Evolutionary conservation across 2,888 invertebrate genomes (phyloP), one percentile per base, ranked within the genome.

Genomic region (Dryobotodes eremita): DNA sequence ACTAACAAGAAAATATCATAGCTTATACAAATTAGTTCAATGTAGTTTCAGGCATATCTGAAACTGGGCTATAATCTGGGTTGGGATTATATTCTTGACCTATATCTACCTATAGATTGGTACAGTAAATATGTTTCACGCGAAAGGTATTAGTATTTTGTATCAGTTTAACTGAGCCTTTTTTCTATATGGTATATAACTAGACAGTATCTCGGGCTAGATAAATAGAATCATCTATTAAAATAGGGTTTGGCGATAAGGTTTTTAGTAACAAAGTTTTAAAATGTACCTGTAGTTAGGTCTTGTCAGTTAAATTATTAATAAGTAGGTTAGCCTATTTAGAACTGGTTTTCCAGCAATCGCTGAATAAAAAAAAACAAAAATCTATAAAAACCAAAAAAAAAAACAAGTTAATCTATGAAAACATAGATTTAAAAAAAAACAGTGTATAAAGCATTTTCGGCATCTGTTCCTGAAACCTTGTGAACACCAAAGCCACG

Each of bases 251-350:
- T 26, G 20, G n/a, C 1, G 65, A 61, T 61, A 61, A 48, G 15
- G 36, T 46, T 73, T 64, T 53, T 75, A 50, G n/a, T 20, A 68
- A 57, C 8, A 53, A 26, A 31, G 26, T 69, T 64, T 23, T 15
- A 2, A 7, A 7, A n/a, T 20, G 11, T 62, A 23, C n/a, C 26
- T 59, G 1, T 36, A 36, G 59, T 79, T 17, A 53, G 17, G 17
- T 36, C 23, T 23, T 36, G 71, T 57, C 55, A 26, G 20, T 17
- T 36, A 36, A 20, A 62, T n/a, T 5, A 71, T 31, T 68, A 71
- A 26, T 71, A 20, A 71, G 20, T 15, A 23, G 26, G 23, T 11
- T 23, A 26, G 23, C 31, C 10, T 31, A 55, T 11, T 46, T n/a
- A 2, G 17, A 50, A 17, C n/a, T 23, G 17, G 2, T 77, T 17